These are phyloP conservation scores for Tringa solitaria DNA, from an alignment of 2,113 vertebrate genomes.

Conservation along the genomic window DNA sequence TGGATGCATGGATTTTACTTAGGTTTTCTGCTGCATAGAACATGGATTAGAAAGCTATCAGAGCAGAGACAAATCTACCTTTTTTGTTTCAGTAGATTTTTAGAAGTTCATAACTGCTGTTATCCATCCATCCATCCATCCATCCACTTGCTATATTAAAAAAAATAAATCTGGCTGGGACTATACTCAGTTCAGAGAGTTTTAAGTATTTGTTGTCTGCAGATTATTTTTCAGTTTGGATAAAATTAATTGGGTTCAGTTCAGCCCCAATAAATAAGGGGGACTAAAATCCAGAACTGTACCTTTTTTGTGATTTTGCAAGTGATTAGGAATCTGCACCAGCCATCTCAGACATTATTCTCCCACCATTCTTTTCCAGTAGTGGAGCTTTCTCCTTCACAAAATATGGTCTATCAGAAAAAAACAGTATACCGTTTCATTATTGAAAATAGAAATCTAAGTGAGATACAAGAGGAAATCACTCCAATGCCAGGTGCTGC, in stretches of 20 bases:
- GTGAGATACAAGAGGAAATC: background rate
- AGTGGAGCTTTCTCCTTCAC: background rate
- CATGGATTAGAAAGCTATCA: background rate
- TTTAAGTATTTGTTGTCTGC: background rate
- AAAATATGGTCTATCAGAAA: background rate
- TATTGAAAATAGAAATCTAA: background rate
- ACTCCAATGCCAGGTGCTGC: background rate
- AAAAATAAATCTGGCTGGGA: background rate
- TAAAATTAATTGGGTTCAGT: background rate
- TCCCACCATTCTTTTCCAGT: background rate
- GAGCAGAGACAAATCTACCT: background rate
- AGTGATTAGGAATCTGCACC: background rate
- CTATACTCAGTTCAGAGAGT: background rate
- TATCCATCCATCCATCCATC: background rate
- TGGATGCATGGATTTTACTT: background rate
- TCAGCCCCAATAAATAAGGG: background rate
- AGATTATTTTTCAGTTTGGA: background rate
- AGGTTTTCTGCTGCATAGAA: background rate
- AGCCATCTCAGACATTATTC: background rate
- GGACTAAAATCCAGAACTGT: background rate
- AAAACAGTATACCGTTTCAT: background rate
- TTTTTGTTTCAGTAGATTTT: background rate
- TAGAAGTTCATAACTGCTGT: background rate
- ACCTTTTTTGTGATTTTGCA: background rate
- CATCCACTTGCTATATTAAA: background rate